Conservation (phyloP, 2,113 vertebrate species). For the Nothoprocta perdicaria region DNA sequence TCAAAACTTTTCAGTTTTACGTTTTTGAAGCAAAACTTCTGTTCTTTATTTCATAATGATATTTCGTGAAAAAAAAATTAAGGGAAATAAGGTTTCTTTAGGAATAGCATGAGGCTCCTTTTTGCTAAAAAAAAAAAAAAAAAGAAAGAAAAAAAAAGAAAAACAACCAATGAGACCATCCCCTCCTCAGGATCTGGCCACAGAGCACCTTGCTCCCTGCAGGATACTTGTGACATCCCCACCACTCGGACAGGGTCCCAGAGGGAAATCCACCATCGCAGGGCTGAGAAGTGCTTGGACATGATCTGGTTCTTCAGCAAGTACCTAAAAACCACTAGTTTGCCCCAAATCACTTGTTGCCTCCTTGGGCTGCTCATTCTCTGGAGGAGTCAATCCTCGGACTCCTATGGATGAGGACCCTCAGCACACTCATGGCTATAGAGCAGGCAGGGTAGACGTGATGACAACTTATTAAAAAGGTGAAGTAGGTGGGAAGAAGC, state of each 20-base stretch:
- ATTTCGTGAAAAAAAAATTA: background rate
- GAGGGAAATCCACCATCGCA: background rate
- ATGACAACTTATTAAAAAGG: background rate
- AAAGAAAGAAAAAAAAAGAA: background rate
- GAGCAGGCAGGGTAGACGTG: background rate
- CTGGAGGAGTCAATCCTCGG: accelerated
- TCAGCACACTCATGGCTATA: accelerated
- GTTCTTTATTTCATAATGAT: background rate
- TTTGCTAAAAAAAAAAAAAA: background rate
- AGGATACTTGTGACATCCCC: background rate
- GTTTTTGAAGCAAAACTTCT: background rate
- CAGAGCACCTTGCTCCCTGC: background rate
- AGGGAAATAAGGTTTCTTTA: background rate
- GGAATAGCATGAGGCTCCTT: background rate
- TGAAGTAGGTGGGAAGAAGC: slow-evolving; percentile 21
- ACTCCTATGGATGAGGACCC: background rate
- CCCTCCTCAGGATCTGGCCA: too few relatives aligned
- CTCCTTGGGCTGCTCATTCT: background rate
- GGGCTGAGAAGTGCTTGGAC: background rate
- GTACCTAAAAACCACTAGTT: background rate
- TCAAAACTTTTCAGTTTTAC: background rate
- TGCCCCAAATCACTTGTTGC: accelerated
- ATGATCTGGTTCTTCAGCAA: background rate
- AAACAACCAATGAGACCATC: accelerated
- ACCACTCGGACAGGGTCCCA: accelerated